Percentiles rank a stretch among this genome's conserved stretches.
Conservation (phyloP, 1,140 invertebrate genomes). For the Lethocerus indicus region DNA sequence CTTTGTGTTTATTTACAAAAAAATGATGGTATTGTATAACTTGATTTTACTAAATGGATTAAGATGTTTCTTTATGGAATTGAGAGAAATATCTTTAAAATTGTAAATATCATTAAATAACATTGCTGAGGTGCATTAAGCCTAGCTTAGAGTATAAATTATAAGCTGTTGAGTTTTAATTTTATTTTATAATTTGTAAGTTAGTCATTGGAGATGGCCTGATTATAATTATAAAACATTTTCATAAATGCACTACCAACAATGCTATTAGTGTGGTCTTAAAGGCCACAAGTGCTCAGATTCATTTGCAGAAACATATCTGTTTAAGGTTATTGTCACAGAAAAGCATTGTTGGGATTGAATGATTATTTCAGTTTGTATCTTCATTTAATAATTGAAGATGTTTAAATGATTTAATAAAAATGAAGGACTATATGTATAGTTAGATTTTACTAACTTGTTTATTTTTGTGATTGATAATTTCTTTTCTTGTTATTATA, state of each 20-base stretch:
- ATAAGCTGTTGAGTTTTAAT: conserved; percentile 2
- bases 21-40: no score
- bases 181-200: background rate
- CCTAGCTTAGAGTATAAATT: conserved; percentile 5
- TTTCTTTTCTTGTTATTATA: conserved; percentile 8
- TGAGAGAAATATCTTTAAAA: conserved; percentile 11
- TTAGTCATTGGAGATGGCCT: background rate
- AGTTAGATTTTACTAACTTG: conserved; percentile 5
- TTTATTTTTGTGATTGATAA: conserved; percentile 6
- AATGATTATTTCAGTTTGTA: conserved; percentile 1
- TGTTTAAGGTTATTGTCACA: background rate
- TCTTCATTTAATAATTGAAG: conserved; percentile 1
- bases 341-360: background rate
- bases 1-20: conserved; percentile 3
- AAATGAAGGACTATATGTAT: background rate
- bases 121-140: conserved; percentile 14
- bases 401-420: background rate
- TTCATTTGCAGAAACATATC: background rate
- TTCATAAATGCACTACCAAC: background rate
- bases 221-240: background rate
- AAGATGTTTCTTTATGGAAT: conserved; percentile 12
- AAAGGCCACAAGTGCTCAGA: conserved; percentile 4
- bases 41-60: background rate
- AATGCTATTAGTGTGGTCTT: background rate
- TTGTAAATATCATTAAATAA: background rate